These are phyloP conservation scores for Eunapius fragilis DNA, from an alignment of 37 sponge, comb jelly and placozoan genomes.

Conservation along the genomic window DNA sequence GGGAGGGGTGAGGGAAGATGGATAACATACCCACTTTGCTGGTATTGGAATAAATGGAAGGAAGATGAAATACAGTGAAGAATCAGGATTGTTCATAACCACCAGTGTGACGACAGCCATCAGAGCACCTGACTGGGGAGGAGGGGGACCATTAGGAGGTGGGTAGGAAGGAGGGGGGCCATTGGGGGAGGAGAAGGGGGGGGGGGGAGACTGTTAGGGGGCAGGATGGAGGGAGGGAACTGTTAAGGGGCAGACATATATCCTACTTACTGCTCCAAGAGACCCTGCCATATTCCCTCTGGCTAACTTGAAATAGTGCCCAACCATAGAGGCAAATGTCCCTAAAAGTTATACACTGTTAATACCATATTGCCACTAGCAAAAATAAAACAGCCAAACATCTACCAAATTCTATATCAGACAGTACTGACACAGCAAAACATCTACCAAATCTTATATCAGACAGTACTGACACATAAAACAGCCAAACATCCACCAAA, in stretches of 20 bases:
- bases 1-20: not conserved
- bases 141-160: not conserved
- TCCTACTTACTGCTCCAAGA: constrained; percentile 65
- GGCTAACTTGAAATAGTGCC: constrained; percentile 29
- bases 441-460: not conserved
- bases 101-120: constrained; percentile 52
- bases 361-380: too few species aligned
- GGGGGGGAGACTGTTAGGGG: not conserved
- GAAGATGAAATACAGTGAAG: constrained; percentile 54
- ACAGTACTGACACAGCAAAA: not conserved
- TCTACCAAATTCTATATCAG: not conserved
- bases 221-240: too few species aligned
- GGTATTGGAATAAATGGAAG: constrained; percentile 75
- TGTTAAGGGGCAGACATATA: not conserved
- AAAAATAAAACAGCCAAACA: not conserved
- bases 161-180: constrained; percentile 40
- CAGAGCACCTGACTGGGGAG: constrained; percentile 59
- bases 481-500: too few species aligned
- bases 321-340: constrained; percentile 44
- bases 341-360: constrained; percentile 11
- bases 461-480: too few species aligned
- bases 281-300: constrained; percentile 12
- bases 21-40: constrained; percentile 31
- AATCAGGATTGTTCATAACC: constrained; percentile 36
- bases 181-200: constrained; percentile 57